These are phyloP conservation scores for Triplophysa tibetana DNA, from an alignment of 2,113 vertebrate species.

Conservation along the genomic window DNA sequence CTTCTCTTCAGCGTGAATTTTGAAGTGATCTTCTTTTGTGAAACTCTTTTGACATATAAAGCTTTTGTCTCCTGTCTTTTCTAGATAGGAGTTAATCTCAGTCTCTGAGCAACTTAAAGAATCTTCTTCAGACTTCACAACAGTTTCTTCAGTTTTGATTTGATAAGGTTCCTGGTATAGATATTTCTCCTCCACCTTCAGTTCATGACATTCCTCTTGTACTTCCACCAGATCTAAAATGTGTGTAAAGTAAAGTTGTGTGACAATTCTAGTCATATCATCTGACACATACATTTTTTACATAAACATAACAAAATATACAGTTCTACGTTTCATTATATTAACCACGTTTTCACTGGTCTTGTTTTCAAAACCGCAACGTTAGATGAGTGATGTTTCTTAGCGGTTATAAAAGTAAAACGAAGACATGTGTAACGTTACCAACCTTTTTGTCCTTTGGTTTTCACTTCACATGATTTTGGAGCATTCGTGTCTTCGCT, in stretches of 20 bases:
- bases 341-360: too few relatives aligned
- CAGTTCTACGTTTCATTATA: too few relatives aligned
- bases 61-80: not conserved
- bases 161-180: not conserved
- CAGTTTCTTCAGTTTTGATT: too few relatives aligned
- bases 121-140: too few relatives aligned
- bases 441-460: not conserved
- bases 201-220: not conserved
- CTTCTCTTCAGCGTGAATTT: not conserved
- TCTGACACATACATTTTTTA: too few relatives aligned
- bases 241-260: too few relatives aligned
- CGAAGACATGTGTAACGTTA: not conserved
- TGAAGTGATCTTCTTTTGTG: conserved; percentile 3
- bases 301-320: too few relatives aligned
- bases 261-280: not conserved
- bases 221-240: conserved; percentile 2
- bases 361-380: too few relatives aligned
- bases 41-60: not conserved
- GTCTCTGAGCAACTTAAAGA: not conserved
- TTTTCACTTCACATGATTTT: not conserved
- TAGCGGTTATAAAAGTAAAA: not conserved
- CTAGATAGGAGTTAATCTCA: not conserved
- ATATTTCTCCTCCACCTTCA: not conserved
- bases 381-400: too few relatives aligned
- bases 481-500: not conserved